Base-by-base conservation (phyloP, 2,797 vertebrate genomes). In the Tiaroga cobitis region DNA sequence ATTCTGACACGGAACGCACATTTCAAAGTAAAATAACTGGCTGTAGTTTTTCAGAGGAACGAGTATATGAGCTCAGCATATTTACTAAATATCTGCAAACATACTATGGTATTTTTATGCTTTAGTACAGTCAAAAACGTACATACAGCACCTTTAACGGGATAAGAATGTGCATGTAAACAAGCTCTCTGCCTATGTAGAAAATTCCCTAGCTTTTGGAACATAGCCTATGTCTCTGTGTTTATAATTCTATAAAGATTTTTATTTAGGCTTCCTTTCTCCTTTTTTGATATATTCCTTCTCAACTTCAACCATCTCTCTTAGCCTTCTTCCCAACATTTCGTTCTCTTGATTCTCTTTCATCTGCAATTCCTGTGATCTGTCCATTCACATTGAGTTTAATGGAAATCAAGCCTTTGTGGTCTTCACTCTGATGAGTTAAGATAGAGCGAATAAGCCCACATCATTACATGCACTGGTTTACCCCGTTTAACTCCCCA, bases 351-450 rank as follows among this genome's bases (percentile, higher is more conserved):
- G 46, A 69, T 51, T 69, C 79, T 59, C 56, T 83, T 82, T 82
- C 56, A 49, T 82, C 70, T 74, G 41, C 54, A 74, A n/a, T 75
- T 29, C 41, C 26, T 75, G 56, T 65, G 81, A 83, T 83, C 70
- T 74, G 70, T 82, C 69, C 19, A n/a, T 74, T 63, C 81, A 82
- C 70, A 82, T 21, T 46, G 26, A 51, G 26, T 59, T 83, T 49
- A 26, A 49, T 4, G 0, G 39, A 8, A 83, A 32, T 10, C 69
- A 43, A 61, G 21, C 21, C 15, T 43, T 67, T 51, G 73, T 67
- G 34, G 43, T 63, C 26, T 21, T 73, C 39, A 39, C n/a, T 82
- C n/a, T 74, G 80, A 73, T 82, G 26, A 82, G 26, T 72, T 26
- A 13, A 59, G 69, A 34, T n/a, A 63, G 49, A 82, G 26, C 1